Percentiles rank a stretch among this genome's conserved stretches.
phyloP scores from a whole-genome alignment of 2,888 invertebrate genomes.

The Schizotus pectinicornis region DNA sequence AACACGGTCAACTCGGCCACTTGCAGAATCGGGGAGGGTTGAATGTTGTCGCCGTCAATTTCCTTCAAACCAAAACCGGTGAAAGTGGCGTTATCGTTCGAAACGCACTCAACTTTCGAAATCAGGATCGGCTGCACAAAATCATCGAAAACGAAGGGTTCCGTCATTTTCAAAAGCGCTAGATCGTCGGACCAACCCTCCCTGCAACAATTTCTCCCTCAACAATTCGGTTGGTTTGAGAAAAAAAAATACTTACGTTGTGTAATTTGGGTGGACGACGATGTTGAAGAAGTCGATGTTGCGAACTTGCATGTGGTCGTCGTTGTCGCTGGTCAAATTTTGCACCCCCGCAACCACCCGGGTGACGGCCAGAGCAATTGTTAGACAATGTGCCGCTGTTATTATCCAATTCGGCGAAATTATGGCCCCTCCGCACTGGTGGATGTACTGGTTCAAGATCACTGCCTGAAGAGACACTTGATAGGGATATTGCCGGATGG shows the following conservation, averaged over 20 bases:
- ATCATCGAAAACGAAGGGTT: constrained; percentile 15
- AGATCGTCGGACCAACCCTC: constrained; percentile 11
- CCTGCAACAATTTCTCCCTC: neutral
- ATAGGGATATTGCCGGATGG: constrained; percentile 1
- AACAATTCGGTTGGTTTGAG: too few species aligned
- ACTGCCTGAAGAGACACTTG: constrained; percentile 14
- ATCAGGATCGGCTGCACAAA: constrained; percentile 7
- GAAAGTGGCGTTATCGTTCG: constrained; percentile 1
- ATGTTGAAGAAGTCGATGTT: constrained; percentile 4
- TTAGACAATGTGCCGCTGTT: constrained; percentile 20
- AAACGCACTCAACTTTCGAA: constrained; percentile 17
- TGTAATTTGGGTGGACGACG: constrained; percentile 6
- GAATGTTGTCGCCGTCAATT: neutral
- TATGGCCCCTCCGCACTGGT: constrained; percentile 14
- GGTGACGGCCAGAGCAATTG: neutral
- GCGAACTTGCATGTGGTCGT: constrained; percentile 13
- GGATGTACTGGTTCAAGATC: neutral
- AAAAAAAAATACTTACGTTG: constrained; percentile 7
- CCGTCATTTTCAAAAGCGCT: constrained; percentile 11
- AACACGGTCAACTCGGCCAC: constrained; percentile 5
- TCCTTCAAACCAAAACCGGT: constrained; percentile 9
- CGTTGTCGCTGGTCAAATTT: constrained; percentile 1
- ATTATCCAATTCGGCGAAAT: constrained; percentile 19
- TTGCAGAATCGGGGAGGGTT: neutral
- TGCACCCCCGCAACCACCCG: constrained; percentile 14